Percentiles rank a stretch among this genome's conserved stretches.
phyloP scores from a whole-genome alignment of 2,888 invertebrate genomes.

The Pelosia muscerda region DNA sequence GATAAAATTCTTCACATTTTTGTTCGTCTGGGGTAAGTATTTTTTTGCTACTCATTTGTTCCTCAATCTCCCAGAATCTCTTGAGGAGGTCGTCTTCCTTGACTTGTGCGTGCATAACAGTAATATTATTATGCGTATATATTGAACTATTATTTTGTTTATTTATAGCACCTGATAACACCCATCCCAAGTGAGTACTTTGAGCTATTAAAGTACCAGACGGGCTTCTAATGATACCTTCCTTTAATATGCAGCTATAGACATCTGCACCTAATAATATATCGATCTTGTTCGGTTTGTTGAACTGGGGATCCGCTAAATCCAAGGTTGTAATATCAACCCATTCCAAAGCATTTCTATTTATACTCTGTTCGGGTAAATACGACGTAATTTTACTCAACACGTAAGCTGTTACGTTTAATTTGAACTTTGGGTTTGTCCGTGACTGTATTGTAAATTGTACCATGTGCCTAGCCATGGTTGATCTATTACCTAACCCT shows the following conservation, averaged over 20 bases:
- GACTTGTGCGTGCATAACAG: not conserved
- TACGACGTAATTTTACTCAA: not conserved
- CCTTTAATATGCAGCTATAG: not conserved
- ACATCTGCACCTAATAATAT: not conserved
- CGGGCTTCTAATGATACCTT: not conserved
- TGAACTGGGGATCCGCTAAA: not conserved
- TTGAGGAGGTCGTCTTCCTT: not conserved
- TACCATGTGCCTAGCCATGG: not conserved
- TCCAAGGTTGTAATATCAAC: not conserved
- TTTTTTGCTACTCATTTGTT: not conserved
- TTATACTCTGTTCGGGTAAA: not conserved
- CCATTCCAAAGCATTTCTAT: not conserved
- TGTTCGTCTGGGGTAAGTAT: conserved; percentile 3
- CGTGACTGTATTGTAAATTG: not conserved
- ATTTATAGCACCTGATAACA: not conserved
- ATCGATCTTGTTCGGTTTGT: no score
- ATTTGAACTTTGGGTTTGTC: not conserved
- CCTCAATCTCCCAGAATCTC: not conserved
- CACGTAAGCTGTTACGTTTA: not conserved
- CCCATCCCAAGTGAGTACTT: not conserved
- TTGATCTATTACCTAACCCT: not conserved
- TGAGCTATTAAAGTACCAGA: not conserved
- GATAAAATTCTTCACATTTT: not conserved
- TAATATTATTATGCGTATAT: not conserved
- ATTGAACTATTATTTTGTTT: not conserved